Base-by-base conservation (phyloP, 1,140 invertebrate species). In the Armadillidium nasatum region DNA sequence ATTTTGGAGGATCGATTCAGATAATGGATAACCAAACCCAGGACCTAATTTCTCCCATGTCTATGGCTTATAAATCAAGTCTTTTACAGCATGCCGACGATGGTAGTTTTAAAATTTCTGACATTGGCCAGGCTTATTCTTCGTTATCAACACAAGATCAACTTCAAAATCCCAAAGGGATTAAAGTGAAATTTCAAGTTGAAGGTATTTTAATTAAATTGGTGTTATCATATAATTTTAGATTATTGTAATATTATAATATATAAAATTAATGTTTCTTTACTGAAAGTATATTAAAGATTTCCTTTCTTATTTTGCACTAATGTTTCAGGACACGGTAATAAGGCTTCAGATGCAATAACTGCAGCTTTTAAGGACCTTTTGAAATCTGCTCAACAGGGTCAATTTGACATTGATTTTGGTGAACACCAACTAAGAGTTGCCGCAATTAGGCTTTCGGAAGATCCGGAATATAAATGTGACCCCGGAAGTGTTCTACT, bases 401-500 rank as follows among this genome's bases (percentile, higher is more conserved):
- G 85, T 0, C 77, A 83, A n/a, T 79, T 86, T 44, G 83, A 86
- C 76, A 50, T 86, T 7, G 74, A 81, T 44, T 75, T 85, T 44
- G 83, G 83, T 10, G 82, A 77, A 72, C 82, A 79, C 33, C 77
- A 75, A 33, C 70, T 86, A 54, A 82, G 21, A 79, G 84, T 74
- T 74, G 83, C 73, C 74, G 84, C 76, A 81, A 84, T 75, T 77
- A 80, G 44, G 83, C 84, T 84, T 46, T 68, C 74, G 22, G 79
- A 81, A 54, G 78, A 82, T 7, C 83, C 84, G 0, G 80, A 81
- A 60, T 84, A 84, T 75, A 72, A 83, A n/a, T 87, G 86, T 78
- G 82, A 84, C 69, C 79, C 82, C 10, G 86, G 86, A 50, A 85
- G 83, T 77, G 80, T 87, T 2, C 67, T 84, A 10, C 78, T 83